Evolutionary conservation across 1,140 invertebrate genomes (phyloP), one percentile per base, ranked within the genome.

Genomic region (Mya arenaria): DNA sequence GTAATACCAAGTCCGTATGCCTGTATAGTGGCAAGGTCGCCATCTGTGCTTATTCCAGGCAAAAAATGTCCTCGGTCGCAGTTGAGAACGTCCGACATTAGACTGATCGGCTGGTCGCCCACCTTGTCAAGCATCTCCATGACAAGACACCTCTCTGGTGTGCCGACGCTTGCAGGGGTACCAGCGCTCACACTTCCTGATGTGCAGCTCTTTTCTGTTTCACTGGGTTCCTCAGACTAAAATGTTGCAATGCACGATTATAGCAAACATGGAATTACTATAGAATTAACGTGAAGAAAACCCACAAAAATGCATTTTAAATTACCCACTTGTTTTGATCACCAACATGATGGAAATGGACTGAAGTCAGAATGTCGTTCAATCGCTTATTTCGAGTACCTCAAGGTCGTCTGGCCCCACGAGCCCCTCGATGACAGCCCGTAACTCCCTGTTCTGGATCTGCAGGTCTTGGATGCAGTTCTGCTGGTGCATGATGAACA

Each of bases 371-470:
- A n/a, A n/a, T n/a, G n/a, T n/a, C n/a, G n/a, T n/a, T n/a, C n/a
- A n/a, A n/a, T n/a, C n/a, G n/a, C n/a, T n/a, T n/a, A n/a, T n/a
- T n/a, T n/a, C n/a, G n/a, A n/a, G n/a, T 28, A 72, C 78, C 48
- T 62, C 55, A 1, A 48, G 10, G n/a, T 73, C 69, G 30, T 82
- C 69, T 23, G 69, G 60, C 39, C 79, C 79, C 79, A 82, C 56
- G 0, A 82, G 58, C 19, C 79, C 79, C n/a, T 82, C 79, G 5
- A 82, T 82, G 15, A 82, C 73, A n/a, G 79, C 79, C 79, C 68
- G 60, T 32, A 73, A 25, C 44, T 82, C 79, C 23, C 36, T 62
- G 30, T 82, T 82, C 28, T 82, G 79, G n/a, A 72, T 58, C 41
- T 82, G 79, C 39, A 82, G 37, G 36, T 74, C 55, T n/a, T 82